Evolutionary conservation across 2,113 vertebrate genomes (phyloP).

Genomic region (Esox niger): DNA sequence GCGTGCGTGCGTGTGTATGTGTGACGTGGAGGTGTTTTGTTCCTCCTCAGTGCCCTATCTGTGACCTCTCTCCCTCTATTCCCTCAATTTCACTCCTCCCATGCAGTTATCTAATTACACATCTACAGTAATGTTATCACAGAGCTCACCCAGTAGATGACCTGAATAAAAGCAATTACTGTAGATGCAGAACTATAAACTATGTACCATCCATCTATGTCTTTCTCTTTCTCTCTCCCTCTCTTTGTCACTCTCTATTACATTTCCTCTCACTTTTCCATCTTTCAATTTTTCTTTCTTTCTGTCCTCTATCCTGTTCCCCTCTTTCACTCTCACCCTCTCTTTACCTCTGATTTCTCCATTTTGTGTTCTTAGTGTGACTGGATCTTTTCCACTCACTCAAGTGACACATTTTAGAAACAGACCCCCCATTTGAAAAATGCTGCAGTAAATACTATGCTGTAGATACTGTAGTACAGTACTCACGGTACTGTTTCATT

Average conservation of each 20-base stretch:
- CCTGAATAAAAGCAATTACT: slow-evolving; percentile 48
- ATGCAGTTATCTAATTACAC: slow-evolving; percentile 25
- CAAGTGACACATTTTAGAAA: not conserved
- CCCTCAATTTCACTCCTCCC: slow-evolving; percentile 19
- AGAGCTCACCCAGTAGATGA: slow-evolving; percentile 42
- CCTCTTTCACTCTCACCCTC: slow-evolving; percentile 9
- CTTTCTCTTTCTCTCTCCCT: not conserved
- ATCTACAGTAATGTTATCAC: slow-evolving; percentile 34
- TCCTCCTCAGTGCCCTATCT: slow-evolving; percentile 8
- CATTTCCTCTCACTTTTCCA: too few relatives aligned
- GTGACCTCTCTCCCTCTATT: slow-evolving; percentile 23
- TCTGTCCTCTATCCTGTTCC: slow-evolving; percentile 19
- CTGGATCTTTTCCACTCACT: not conserved
- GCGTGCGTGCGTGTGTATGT: slow-evolving; percentile 6
- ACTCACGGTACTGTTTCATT: not conserved
- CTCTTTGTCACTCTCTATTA: too few relatives aligned
- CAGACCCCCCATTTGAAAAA: too few relatives aligned
- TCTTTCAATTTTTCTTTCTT: too few relatives aligned
- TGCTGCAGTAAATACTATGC: too few relatives aligned
- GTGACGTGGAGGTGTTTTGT: slow-evolving; percentile 7
- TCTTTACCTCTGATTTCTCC: not conserved
- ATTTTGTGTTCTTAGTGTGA: not conserved
- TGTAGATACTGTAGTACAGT: too few relatives aligned
- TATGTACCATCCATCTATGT: not conserved
- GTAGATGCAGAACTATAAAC: slow-evolving; percentile 21